Conservation (phyloP, 92 coral and sea anemone species). For the Parazoanthus darwini region DNA sequence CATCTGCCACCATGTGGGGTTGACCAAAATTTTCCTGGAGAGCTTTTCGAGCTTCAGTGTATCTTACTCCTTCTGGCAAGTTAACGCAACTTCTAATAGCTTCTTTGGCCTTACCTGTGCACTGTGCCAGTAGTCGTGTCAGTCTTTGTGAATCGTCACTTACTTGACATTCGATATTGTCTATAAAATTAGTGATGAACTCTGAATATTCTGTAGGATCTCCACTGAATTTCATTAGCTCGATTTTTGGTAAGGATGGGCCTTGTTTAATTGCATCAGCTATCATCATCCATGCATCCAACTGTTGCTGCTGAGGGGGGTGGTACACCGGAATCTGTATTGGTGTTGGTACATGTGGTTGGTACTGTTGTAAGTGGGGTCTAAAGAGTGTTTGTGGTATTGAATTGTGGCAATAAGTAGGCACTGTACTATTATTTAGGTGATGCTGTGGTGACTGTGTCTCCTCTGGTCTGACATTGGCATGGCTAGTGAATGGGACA, state of each 20-base stretch:
- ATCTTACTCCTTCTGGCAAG: slow-evolving; percentile 47
- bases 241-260: slow-evolving; percentile 60
- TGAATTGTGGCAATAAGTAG: not conserved
- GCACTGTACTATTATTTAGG: not conserved
- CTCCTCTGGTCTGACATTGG: not conserved
- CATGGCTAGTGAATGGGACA: slow-evolving; percentile 14
- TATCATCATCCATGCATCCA: slow-evolving; percentile 10
- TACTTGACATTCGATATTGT: slow-evolving; percentile 63
- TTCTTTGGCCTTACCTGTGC: too few relatives aligned
- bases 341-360: not conserved
- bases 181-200: slow-evolving; percentile 62
- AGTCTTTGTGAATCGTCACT: slow-evolving; percentile 70
- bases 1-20: slow-evolving; percentile 53
- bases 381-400: not conserved
- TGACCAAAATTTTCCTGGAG: slow-evolving; percentile 28
- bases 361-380: not conserved
- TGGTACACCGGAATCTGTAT: not conserved
- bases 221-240: slow-evolving; percentile 66
- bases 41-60: slow-evolving; percentile 54
- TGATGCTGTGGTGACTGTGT: slow-evolving; percentile 9
- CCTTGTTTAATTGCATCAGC: slow-evolving; percentile 45
- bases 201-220: slow-evolving; percentile 73
- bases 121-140: slow-evolving; percentile 49
- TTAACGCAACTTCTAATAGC: too few relatives aligned
- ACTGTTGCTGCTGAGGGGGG: slow-evolving; percentile 18